phyloP scores from a whole-genome alignment of 2,113 vertebrate species.

The Aspiorhynchus laticeps region DNA sequence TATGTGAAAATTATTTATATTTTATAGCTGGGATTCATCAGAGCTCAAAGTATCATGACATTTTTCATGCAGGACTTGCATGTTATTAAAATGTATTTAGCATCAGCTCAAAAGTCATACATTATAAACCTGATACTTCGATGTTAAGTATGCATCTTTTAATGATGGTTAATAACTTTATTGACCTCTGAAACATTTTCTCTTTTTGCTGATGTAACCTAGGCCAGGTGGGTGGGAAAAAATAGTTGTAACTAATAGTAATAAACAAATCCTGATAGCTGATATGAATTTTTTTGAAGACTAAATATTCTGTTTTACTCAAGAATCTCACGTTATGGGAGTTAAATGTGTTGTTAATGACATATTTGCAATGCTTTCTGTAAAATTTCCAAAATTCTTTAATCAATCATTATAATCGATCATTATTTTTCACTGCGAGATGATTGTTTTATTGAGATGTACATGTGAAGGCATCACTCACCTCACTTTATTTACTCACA shows the following conservation, averaged over 20 bases:
- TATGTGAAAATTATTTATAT: background rate
- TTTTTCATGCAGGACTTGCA: background rate
- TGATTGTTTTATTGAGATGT: conserved; percentile 22
- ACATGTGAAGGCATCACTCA: conserved; percentile 10
- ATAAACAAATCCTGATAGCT: background rate
- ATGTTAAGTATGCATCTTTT: background rate
- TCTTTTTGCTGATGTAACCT: background rate
- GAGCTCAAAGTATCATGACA: background rate
- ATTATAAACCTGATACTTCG: background rate
- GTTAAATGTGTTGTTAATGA: background rate
- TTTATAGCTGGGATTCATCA: background rate
- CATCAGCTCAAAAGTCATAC: background rate
- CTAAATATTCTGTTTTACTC: background rate
- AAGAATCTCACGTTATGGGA: background rate
- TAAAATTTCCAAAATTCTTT: background rate
- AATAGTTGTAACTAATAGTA: background rate
- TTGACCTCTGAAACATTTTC: background rate
- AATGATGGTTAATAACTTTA: background rate
- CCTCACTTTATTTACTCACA: background rate
- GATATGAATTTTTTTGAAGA: background rate
- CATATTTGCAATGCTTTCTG: background rate
- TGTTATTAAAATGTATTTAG: background rate
- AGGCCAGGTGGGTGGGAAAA: background rate
- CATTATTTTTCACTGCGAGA: background rate
- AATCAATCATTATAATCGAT: background rate